Percentiles rank a stretch among this genome's conserved stretches.
phyloP scores from a whole-genome alignment of 2,888 invertebrate genomes.

The Drosophila nr. medialis region DNA sequence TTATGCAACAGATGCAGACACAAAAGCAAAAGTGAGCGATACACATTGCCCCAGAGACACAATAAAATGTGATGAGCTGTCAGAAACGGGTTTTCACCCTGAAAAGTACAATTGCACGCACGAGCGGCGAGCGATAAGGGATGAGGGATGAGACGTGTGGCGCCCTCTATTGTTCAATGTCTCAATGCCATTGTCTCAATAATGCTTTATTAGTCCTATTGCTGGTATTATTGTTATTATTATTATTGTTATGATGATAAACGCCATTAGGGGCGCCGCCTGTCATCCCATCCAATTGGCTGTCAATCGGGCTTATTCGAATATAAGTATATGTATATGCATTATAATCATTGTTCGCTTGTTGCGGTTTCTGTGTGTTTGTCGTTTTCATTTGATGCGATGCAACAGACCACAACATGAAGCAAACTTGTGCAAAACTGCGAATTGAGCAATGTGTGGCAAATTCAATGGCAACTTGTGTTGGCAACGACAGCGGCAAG shows the following conservation, averaged over 20 bases:
- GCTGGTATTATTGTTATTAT: not conserved
- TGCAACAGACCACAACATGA: conserved; percentile 38
- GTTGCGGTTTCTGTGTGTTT: not conserved
- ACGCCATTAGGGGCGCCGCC: conserved; percentile 14
- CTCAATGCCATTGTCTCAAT: conserved; percentile 10
- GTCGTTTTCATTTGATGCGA: not conserved
- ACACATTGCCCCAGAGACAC: not conserved
- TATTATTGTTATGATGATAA: conserved; percentile 5
- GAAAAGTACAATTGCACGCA: conserved; percentile 41
- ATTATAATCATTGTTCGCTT: not conserved
- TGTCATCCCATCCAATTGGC: conserved; percentile 11
- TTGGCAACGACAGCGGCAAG: conserved; percentile 20
- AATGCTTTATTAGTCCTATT: conserved; percentile 3
- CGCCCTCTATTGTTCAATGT: conserved; percentile 20
- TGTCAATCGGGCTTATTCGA: conserved; percentile 3
- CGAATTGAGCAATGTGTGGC: conserved; percentile 16
- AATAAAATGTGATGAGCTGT: conserved; percentile 60
- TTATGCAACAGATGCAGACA: conserved; percentile 52
- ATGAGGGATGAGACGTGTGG: conserved; percentile 9
- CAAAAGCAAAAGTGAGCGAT: not conserved
- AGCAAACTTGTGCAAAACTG: conserved; percentile 15
- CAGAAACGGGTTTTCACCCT: conserved; percentile 52
- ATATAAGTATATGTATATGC: not conserved
- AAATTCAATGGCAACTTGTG: conserved; percentile 61
- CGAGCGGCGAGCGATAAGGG: conserved; percentile 28